phyloP scores from a whole-genome alignment of 2,888 invertebrate genomes.

The Chrysopilus asiliformis region DNA sequence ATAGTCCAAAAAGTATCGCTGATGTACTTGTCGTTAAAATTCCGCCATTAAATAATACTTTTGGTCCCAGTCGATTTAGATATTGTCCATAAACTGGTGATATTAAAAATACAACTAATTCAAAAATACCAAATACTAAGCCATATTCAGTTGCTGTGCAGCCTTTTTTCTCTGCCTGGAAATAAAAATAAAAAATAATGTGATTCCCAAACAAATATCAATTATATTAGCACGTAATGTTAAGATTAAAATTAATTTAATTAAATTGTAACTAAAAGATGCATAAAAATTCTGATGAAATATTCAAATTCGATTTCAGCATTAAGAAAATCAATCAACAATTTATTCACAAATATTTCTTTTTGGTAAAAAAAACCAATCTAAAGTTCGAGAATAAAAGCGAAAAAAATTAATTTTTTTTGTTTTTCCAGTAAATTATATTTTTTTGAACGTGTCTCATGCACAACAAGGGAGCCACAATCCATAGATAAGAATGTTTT shows the following conservation, averaged over 20 bases:
- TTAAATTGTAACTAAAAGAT: conserved; percentile 1
- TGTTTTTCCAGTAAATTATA: too few species aligned
- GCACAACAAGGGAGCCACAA: too few species aligned
- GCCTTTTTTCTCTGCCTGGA: conserved; percentile 57
- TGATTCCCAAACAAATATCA: too few species aligned
- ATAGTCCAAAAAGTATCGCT: conserved; percentile 61
- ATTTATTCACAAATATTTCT: too few species aligned
- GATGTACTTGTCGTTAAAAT: conserved; percentile 72
- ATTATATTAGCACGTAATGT: not conserved
- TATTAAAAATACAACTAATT: conserved; percentile 66
- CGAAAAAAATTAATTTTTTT: too few species aligned
- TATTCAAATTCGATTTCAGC: too few species aligned
- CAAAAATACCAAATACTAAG: conserved; percentile 75
- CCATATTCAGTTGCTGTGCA: conserved; percentile 73
- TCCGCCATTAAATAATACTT: conserved; percentile 66
- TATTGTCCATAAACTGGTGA: conserved; percentile 73
- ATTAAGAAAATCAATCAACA: too few species aligned
- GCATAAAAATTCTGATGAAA: too few species aligned
- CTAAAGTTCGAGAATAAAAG: too few species aligned
- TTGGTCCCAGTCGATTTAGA: conserved; percentile 64
- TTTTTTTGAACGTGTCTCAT: too few species aligned
- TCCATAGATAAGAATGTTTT: too few species aligned
- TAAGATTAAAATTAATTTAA: not conserved
- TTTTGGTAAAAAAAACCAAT: too few species aligned
- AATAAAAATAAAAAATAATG: conserved; percentile 5